Conservation (phyloP, 2,888 invertebrate species). For the Euzophera pinguis region DNA sequence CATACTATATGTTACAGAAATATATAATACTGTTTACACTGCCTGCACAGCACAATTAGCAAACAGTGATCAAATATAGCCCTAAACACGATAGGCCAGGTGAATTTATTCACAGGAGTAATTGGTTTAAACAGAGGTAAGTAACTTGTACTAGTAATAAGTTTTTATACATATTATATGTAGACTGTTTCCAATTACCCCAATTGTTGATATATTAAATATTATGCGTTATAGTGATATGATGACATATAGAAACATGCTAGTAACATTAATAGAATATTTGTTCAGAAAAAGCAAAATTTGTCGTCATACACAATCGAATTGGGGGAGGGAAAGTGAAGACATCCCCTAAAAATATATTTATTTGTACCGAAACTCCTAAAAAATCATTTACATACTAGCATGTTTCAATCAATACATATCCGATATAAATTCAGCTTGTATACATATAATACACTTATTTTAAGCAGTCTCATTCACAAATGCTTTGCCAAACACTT, state of each 20-base stretch:
- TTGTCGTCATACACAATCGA: no score
- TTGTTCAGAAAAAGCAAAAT: no score
- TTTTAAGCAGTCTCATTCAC: constrained; percentile 18
- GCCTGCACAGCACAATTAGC: neutral
- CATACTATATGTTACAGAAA: neutral
- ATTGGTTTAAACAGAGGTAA: no score
- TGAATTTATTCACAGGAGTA: neutral
- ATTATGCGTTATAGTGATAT: constrained; percentile 2
- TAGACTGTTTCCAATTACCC: no score
- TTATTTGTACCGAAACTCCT: no score
- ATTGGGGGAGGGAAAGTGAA: no score
- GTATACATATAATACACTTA: constrained; percentile 9
- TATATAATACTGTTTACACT: constrained; percentile 1
- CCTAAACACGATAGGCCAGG: neutral
- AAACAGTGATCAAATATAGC: neutral
- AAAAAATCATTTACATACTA: neutral
- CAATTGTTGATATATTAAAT: no score
- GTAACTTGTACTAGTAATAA: no score
- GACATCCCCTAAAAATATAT: no score
- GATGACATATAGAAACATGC: neutral
- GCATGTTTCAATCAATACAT: neutral
- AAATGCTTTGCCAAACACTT: constrained; percentile 1
- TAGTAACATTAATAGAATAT: neutral
- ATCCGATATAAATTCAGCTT: neutral
- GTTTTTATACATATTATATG: no score